Conservation (phyloP, 2,888 invertebrate genomes). For the Leptinotarsa tumamoca region DNA sequence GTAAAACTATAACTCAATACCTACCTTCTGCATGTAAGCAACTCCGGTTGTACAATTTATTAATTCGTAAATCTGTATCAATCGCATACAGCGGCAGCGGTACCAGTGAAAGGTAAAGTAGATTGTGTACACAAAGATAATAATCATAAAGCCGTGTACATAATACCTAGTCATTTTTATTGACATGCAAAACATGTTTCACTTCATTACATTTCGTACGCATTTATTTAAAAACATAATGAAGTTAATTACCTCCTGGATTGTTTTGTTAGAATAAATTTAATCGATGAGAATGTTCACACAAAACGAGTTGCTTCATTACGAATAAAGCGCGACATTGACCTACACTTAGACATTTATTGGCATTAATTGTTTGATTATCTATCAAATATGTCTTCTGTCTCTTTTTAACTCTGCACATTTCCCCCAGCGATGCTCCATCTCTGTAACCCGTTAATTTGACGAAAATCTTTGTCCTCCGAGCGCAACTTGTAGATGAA, state of each 20-base stretch:
- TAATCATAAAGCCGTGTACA: not conserved
- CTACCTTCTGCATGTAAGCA: not conserved
- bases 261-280: too few relatives aligned
- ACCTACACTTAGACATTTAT: too few relatives aligned
- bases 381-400: too few relatives aligned
- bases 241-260: not conserved
- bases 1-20: not conserved
- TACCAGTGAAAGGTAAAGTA: not conserved
- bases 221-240: not conserved
- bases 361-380: too few relatives aligned
- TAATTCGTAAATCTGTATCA: not conserved
- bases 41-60: not conserved
- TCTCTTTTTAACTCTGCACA: too few relatives aligned
- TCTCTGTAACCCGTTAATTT: too few relatives aligned
- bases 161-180: constrained; percentile 1
- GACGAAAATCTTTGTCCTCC: too few relatives aligned
- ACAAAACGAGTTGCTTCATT: not conserved
- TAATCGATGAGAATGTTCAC: not conserved
- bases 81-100: not conserved
- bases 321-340: not conserved
- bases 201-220: not conserved
- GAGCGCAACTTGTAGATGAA: too few relatives aligned
- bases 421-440: too few relatives aligned
- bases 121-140: constrained; percentile 1
- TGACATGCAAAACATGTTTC: constrained; percentile 2